A percentile compares a stretch with the other conserved stretches of the same genome.
These are phyloP conservation scores for Endomychus coccineus DNA, from an alignment of 2,888 invertebrate species.

Conservation along the genomic window DNA sequence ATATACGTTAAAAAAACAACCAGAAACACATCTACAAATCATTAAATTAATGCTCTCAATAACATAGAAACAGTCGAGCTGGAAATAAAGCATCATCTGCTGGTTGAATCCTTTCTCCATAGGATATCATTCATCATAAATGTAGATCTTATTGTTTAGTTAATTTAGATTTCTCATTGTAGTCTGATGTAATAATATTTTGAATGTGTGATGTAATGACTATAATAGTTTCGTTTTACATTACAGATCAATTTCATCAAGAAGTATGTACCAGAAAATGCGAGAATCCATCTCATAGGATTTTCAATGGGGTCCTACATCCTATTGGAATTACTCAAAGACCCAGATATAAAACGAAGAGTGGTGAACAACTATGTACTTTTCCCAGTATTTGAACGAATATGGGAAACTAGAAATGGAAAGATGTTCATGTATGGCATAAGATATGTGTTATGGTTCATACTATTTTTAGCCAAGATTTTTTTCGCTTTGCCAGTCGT, in stretches of 20 bases:
- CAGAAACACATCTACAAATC: no score
- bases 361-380: slow-evolving; percentile 63
- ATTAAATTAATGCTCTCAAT: no score
- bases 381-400: slow-evolving; percentile 82
- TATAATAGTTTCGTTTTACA: no score
- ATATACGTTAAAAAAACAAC: no score
- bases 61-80: no score
- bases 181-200: no score
- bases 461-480: slow-evolving; percentile 45
- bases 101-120: no score
- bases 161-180: no score
- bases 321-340: slow-evolving; percentile 61
- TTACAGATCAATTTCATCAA: slow-evolving; percentile 59
- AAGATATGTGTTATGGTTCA: slow-evolving; percentile 46
- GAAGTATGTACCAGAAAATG: slow-evolving; percentile 61
- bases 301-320: slow-evolving; percentile 91
- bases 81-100: no score
- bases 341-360: slow-evolving; percentile 48
- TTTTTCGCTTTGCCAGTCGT: slow-evolving; percentile 50
- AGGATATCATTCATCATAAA: no score
- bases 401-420: slow-evolving; percentile 71
- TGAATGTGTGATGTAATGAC: no score
- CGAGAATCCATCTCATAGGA: slow-evolving; percentile 72
- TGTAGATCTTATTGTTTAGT: no score
- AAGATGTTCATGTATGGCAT: slow-evolving; percentile 54